Percentiles rank a stretch among this genome's conserved stretches.
Conservation (phyloP, 2,797 vertebrate species). For the Amphiprion clarkii region DNA sequence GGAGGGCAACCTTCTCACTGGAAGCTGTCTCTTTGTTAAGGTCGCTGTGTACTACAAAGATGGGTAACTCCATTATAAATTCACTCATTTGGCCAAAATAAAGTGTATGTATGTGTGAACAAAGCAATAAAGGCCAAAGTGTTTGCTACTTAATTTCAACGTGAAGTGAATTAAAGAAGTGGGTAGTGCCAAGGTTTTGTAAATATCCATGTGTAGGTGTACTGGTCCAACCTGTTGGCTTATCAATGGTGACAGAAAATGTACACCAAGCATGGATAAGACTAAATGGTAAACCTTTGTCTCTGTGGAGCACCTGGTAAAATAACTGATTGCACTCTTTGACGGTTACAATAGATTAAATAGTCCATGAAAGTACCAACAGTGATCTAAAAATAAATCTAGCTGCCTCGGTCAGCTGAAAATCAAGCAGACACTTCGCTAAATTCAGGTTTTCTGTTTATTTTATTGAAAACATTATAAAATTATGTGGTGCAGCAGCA, state of each 20-base stretch:
- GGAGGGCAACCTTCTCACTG: too few species aligned
- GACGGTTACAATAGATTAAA: too few species aligned
- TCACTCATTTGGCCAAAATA: not conserved
- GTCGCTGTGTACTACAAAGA: not conserved
- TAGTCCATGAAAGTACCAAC: too few species aligned
- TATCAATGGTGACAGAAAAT: not conserved
- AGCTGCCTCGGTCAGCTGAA: not conserved
- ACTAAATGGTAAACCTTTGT: not conserved
- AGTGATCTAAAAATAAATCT: too few species aligned
- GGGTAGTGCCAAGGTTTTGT: not conserved
- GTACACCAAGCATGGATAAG: not conserved
- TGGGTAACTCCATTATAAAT: not conserved
- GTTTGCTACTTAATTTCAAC: too few species aligned
- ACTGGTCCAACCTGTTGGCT: not conserved
- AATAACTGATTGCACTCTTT: too few species aligned
- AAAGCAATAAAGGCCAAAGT: not conserved
- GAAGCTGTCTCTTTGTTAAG: not conserved
- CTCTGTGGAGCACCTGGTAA: not conserved
- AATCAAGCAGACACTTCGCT: not conserved
- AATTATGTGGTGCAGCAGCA: conserved; percentile 78
- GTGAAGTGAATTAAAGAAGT: not conserved
- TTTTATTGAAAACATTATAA: conserved; percentile 86
- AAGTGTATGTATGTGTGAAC: not conserved
- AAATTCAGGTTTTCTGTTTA: conserved; percentile 48
- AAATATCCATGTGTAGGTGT: not conserved